Conservation (phyloP, 2,797 vertebrate species). For the Arrhamphus sclerolepis region DNA sequence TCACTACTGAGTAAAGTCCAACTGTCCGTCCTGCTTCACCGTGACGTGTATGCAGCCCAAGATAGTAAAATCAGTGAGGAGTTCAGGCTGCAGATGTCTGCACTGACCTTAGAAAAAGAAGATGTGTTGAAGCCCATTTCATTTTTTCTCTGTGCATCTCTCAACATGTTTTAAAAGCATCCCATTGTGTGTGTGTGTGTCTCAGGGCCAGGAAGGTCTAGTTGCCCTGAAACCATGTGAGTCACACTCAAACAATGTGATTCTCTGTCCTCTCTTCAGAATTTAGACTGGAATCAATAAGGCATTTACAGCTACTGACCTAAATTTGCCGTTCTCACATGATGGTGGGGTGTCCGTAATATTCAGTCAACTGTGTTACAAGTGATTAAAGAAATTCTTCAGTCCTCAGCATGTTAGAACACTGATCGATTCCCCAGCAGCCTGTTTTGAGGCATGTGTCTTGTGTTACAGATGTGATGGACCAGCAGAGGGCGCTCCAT, state of each 20-base stretch:
- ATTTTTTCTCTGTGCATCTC: neutral
- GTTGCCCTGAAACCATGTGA: slow-evolving; percentile 61
- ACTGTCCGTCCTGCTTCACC: too few relatives aligned
- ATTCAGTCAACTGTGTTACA: slow-evolving; percentile 2
- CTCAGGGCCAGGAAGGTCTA: slow-evolving; percentile 32
- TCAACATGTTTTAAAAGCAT: slow-evolving; percentile 30
- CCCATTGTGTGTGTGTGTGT: slow-evolving; percentile 48
- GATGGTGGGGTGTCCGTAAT: slow-evolving; percentile 7
- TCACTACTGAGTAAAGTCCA: too few relatives aligned
- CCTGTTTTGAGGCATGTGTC: slow-evolving; percentile 9
- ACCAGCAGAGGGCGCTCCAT: slow-evolving; percentile 87
- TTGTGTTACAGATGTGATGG: slow-evolving; percentile 88
- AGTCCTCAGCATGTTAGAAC: neutral
- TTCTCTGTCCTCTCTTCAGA: slow-evolving; percentile 61
- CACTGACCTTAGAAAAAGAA: slow-evolving; percentile 37
- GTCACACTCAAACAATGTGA: slow-evolving; percentile 62
- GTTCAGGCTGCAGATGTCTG: slow-evolving; percentile 34
- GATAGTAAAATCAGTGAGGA: neutral
- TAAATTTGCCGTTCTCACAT: slow-evolving; percentile 34
- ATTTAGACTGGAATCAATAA: slow-evolving; percentile 50
- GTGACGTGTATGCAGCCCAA: too few relatives aligned
- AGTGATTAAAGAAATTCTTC: slow-evolving; percentile 12
- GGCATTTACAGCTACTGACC: slow-evolving; percentile 47
- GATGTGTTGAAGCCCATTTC: neutral
- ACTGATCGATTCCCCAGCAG: neutral